A percentile compares a stretch with the other conserved stretches of the same genome.
phyloP scores from a whole-genome alignment of 2,797 vertebrate genomes.

The Gallinago solitaria region DNA sequence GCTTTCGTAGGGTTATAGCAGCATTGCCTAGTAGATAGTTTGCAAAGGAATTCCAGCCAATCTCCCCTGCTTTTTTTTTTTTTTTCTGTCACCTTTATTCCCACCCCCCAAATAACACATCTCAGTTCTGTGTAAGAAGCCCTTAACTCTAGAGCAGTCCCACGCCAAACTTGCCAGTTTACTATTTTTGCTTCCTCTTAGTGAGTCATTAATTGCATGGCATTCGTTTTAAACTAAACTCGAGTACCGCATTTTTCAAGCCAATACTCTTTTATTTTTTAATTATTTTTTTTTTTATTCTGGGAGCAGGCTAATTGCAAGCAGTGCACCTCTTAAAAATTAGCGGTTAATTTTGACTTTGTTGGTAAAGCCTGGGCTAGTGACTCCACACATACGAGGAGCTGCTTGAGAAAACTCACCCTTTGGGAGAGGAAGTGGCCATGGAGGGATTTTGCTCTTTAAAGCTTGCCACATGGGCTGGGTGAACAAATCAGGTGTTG shows the following conservation, averaged over 20 bases:
- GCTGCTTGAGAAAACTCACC: conserved; percentile 14
- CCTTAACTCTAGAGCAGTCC: conserved; percentile 74
- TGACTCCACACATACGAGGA: background rate
- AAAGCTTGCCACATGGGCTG: background rate
- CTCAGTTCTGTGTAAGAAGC: conserved; percentile 75
- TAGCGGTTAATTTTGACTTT: conserved; percentile 37
- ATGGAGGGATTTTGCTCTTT: conserved; percentile 13
- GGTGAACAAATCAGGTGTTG: background rate
- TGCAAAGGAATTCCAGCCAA: conserved; percentile 73
- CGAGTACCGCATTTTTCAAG: conserved; percentile 69
- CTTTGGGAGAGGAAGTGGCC: background rate
- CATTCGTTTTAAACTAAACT: conserved; percentile 72
- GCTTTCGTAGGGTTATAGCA: conserved; percentile 80
- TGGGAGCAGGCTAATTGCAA: conserved; percentile 38
- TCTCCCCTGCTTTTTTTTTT: conserved; percentile 59
- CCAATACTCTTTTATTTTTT: conserved; percentile 22
- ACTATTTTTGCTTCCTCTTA: conserved; percentile 73
- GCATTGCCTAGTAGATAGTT: conserved; percentile 77
- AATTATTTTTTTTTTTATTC: conserved; percentile 52
- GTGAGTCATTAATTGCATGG: conserved; percentile 80
- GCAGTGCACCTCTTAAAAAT: conserved; percentile 23
- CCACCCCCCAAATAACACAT: conserved; percentile 74
- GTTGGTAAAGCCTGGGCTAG: conserved; percentile 11
- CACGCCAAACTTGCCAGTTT: conserved; percentile 71
- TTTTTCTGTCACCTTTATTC: conserved; percentile 68